A percentile compares a stretch with the other conserved stretches of the same genome.
Evolutionary conservation across 2,797 vertebrate genomes (phyloP).

Genomic region (Capromys pilorides): DNA sequence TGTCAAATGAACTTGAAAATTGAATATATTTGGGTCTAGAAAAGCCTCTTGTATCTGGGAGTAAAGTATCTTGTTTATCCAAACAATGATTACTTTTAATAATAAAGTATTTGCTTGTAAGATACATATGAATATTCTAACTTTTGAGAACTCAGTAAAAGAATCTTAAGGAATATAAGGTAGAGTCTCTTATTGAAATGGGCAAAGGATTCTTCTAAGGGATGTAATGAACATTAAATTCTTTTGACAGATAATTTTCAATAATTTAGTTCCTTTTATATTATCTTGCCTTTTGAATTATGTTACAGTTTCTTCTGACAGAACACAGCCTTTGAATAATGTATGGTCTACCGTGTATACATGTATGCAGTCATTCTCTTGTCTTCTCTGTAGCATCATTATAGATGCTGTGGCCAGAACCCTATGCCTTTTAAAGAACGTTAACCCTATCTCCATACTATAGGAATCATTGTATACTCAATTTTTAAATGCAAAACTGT

Average conservation of each 20-base stretch:
- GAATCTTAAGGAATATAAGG: slow-evolving; percentile 30
- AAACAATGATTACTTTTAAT: slow-evolving; percentile 13
- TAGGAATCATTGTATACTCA: slow-evolving; percentile 8
- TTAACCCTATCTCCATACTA: slow-evolving; percentile 24
- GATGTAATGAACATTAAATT: slow-evolving; percentile 46
- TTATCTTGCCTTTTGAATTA: slow-evolving; percentile 47
- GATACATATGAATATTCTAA: neutral
- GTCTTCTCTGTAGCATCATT: slow-evolving; percentile 34
- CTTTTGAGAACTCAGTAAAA: slow-evolving; percentile 30
- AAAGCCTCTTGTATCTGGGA: slow-evolving; percentile 9
- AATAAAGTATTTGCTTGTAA: slow-evolving; percentile 51
- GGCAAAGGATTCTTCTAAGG: slow-evolving; percentile 23
- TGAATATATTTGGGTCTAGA: slow-evolving; percentile 17
- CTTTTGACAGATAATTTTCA: slow-evolving; percentile 56
- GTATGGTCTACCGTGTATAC: neutral
- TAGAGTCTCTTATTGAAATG: neutral
- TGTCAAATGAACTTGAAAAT: slow-evolving; percentile 48
- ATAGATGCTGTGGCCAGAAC: slow-evolving; percentile 6
- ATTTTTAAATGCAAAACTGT: slow-evolving; percentile 50
- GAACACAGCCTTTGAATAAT: neutral
- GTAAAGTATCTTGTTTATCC: slow-evolving; percentile 34
- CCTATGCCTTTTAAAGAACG: slow-evolving; percentile 55
- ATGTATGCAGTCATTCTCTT: neutral
- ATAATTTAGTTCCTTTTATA: slow-evolving; percentile 31
- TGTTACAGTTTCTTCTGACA: slow-evolving; percentile 51